Base-by-base conservation (phyloP, 2,888 invertebrate species). In the Eristalis tenax region DNA sequence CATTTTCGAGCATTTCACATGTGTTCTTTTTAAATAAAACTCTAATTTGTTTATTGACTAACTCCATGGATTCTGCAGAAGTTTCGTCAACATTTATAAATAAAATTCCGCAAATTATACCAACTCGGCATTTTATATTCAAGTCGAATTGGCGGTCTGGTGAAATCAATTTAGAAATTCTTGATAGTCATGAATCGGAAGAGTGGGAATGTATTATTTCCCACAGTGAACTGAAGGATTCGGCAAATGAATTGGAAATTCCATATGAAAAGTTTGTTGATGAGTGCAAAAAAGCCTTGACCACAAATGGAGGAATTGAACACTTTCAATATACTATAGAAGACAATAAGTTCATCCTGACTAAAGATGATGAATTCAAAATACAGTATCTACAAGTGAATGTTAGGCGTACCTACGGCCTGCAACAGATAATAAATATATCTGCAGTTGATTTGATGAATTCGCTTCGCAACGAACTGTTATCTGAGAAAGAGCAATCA, bases 241-340 rank as follows among this genome's bases (percentile, higher is more conserved):
- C 89, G 0, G 91, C 92, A 0, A 89, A 83, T 2, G 92, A 91
- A 6, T 83, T 92, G 23, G 90, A 90, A 18, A 90, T 90, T 57
- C 81, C 89, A 0, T 90, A 87, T 22, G 80, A 90, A 0, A 82
- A 87, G 0, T 91, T 92, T 50, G 87, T 82, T n/a, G 74, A 68
- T 0, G 91, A 92, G 43, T 90, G 90, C 38, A 90, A 90, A 56
- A 68, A 43, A 0, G 91, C 91, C 0, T 63, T 92, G 1, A 89
- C 90, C 6, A 89, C 89, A 0, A 88, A 91, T 40, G 89, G 90
- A 68, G 91, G 91, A 0, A 5, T 89, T 0, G 57, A 76, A 0
- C 85, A 89, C 4, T 92, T 91, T 11, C 90, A 90, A 59, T 92
- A 92, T 65, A 87, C 89, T 2, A 26, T 92, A 0, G 79, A 89